A percentile compares a stretch with the other conserved stretches of the same genome.
phyloP scores from a whole-genome alignment of 1,140 invertebrate genomes.

The Ips nitidus region DNA sequence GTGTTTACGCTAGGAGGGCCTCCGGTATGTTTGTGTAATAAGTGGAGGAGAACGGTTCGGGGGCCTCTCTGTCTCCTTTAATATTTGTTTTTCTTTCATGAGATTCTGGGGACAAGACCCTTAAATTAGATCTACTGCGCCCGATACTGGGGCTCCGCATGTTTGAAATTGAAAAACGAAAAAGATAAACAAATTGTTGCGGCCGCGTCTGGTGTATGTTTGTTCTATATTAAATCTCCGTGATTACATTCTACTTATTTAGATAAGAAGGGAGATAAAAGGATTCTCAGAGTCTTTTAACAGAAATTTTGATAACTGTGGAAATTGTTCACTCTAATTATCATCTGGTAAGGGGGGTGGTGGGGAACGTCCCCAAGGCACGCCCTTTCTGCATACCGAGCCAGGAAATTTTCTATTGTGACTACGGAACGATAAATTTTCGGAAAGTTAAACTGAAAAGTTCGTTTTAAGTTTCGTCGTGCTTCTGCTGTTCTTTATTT shows the following conservation, averaged over 20 bases:
- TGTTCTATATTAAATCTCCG: constrained; percentile 2
- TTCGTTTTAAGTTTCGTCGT: background rate
- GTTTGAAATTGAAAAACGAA: constrained; percentile 17
- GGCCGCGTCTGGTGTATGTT: background rate
- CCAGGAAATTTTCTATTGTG: constrained; percentile 3
- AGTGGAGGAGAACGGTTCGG: constrained; percentile 13
- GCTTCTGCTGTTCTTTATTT: background rate
- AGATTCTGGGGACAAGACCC: constrained; percentile 7
- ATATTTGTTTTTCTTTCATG: constrained; percentile 29
- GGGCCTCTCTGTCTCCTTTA: constrained; percentile 18
- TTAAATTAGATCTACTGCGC: constrained; percentile 21
- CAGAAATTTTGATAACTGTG: too few relatives aligned
- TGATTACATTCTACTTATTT: too few relatives aligned
- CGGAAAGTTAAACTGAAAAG: constrained; percentile 11
- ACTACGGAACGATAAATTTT: constrained; percentile 1
- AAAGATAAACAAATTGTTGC: constrained; percentile 15
- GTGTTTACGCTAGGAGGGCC: constrained; percentile 18
- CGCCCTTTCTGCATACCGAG: constrained; percentile 8
- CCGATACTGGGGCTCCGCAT: background rate
- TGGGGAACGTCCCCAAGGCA: background rate
- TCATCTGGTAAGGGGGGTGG: background rate
- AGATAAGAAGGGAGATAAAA: too few relatives aligned
- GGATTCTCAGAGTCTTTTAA: too few relatives aligned
- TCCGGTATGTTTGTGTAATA: constrained; percentile 24
- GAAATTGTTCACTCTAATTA: background rate